Evolutionary conservation across 2,888 invertebrate genomes (phyloP), one percentile per base, ranked within the genome.

Genomic region (Lissocephala sabroskyi): DNA sequence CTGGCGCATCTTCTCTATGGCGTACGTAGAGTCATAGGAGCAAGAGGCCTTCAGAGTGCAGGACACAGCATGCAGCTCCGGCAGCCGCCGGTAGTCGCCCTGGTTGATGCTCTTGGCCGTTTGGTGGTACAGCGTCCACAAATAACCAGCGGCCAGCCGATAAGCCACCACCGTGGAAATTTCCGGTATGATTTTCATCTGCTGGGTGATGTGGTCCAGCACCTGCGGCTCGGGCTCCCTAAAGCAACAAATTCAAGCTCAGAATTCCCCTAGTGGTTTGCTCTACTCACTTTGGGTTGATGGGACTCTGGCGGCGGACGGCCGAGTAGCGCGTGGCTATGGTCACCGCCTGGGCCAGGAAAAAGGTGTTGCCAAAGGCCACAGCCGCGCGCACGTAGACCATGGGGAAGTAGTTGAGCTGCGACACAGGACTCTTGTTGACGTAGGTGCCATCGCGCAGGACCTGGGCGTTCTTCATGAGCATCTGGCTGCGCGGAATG

Each of bases 381-480:
- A 97, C 86, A 49, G 91, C 89, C 1, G 95, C 94, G 35, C 97
- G 87, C 0, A 96, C 94, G 82, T 94, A 93, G 86, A 96, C 92
- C 95, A 96, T 95, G 1, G 75, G 65, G 36, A 94, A 94, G 82
- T 95, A 95, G 0, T 92, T 90, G 10, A 95, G 85, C 82, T 95
- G 94, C 19, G 92, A 90, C 68, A 90, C 91, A 0, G 91, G 88
- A 0, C 94, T 90, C 79, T 91, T 90, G n/a, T n/a, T n/a, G 0
- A 93, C 88, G 80, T 93, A 95, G 1, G 91, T 92, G 10, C 95
- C 96, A 84, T 95, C 93, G 87, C 91, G 94, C 88, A 95, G 93
- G 59, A 96, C 94, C 86, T 95, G 89, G 19, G 92, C 90, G 84
- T 95, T 93, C 85, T 93, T 94, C 96, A 96, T 96, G 17, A 97